Evolutionary conservation across 2,888 invertebrate genomes (phyloP), one percentile per base, ranked within the genome.

Genomic region (Pandemis corylana): DNA sequence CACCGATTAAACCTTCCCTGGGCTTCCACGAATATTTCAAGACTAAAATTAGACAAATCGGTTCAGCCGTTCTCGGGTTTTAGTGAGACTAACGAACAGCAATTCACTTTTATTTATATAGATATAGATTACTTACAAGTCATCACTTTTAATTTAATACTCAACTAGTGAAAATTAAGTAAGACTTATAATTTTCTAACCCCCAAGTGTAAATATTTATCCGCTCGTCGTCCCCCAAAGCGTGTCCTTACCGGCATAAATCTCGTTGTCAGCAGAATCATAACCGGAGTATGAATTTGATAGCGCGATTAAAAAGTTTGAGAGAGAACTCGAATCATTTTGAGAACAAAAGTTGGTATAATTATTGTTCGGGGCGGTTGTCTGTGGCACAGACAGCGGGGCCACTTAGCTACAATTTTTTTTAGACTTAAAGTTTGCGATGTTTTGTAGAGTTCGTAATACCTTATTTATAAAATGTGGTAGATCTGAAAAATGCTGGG

Each of bases 241-340:
- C 64, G 46, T 49, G 49, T 28, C 65, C 65, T 49, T 65, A 13
- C 28, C 65, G 13, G 41, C 7, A 44, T 53, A 64, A 44, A 56
- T 59, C 36, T 12, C 42, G n/a, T 61, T 71, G 59, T 71, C 56
- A 71, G 15, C 59, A 20, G 46, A 65, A 65, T 65, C 46, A 49
- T 36, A 59, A 66, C 69, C 46, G 65, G 56, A 64, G 53, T 66
- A 66, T 59, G 65, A 74, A 65, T 73, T 73, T 61, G 59, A 66
- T 74, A 61, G 74, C 65, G 15, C 59, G 74, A 74, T 74, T 74
- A 63, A 70, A 74, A 74, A 74, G 61, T 74, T 74, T 71, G 42
- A 44, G 53, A 46, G 66, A 61, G 59, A 56, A 49, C 59, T 65
- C 61, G 49, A 65, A 62, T 71, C 36, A 66, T 61, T 69, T 49